phyloP scores from a whole-genome alignment of 2,888 invertebrate species.

The Lottia scabra region DNA sequence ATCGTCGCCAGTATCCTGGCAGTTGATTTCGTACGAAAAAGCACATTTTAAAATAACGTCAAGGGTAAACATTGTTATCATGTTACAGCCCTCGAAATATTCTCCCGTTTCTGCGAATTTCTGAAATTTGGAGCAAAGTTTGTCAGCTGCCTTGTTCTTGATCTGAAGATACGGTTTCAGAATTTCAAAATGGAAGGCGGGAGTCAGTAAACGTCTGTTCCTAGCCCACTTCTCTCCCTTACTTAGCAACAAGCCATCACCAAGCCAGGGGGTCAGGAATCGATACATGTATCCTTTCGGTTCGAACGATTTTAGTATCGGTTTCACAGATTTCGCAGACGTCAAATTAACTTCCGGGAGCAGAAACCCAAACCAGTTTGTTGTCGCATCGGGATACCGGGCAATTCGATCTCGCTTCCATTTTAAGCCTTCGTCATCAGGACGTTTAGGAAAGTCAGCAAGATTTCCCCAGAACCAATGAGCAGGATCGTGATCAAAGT shows the following conservation, averaged over 20 bases:
- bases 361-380: constrained; percentile 42
- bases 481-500: background rate
- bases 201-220: constrained; percentile 52
- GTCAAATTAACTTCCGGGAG: constrained; percentile 32
- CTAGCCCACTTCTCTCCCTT: constrained; percentile 50
- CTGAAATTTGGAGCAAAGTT: constrained; percentile 39
- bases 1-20: constrained; percentile 42
- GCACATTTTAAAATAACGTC: constrained; percentile 58
- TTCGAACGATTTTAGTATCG: constrained; percentile 44
- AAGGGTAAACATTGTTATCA: constrained; percentile 46
- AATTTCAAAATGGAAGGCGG: constrained; percentile 59
- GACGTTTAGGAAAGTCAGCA: constrained; percentile 36
- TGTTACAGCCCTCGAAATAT: constrained; percentile 46
- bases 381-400: constrained; percentile 24
- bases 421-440: constrained; percentile 42
- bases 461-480: constrained; percentile 11
- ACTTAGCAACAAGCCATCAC: constrained; percentile 53
- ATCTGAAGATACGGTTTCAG: constrained; percentile 45
- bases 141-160: constrained; percentile 46
- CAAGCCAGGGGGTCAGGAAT: constrained; percentile 45
- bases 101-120: constrained; percentile 32
- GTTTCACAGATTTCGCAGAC: constrained; percentile 49
- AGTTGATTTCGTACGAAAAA: constrained; percentile 52
- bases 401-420: constrained; percentile 37
- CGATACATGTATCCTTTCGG: constrained; percentile 43